phyloP scores from a whole-genome alignment of 2,797 vertebrate species.

The Acanthurus tractus region DNA sequence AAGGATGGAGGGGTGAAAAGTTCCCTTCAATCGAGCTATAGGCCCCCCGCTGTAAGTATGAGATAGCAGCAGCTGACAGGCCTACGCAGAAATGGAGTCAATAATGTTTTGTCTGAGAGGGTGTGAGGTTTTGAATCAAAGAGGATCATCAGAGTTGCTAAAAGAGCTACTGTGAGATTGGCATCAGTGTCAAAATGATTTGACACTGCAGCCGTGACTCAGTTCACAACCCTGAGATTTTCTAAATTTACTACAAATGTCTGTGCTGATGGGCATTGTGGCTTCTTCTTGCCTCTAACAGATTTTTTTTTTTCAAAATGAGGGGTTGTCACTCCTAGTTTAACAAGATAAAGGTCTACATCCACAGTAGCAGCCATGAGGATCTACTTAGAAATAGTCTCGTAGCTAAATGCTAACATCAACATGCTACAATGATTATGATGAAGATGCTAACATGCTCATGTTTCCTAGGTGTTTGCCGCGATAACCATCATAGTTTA shows the following conservation, averaged over 20 bases:
- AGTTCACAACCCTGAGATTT: not conserved
- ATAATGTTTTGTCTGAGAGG: constrained; percentile 50
- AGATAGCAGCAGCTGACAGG: constrained; percentile 58
- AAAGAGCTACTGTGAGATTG: constrained; percentile 46
- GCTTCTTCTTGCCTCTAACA: not conserved
- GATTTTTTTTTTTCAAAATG: constrained; percentile 12
- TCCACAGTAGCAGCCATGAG: not conserved
- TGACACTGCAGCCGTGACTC: constrained; percentile 43
- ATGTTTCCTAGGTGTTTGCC: not conserved
- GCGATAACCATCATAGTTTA: not conserved
- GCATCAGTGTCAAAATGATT: constrained; percentile 58
- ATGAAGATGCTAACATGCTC: not conserved
- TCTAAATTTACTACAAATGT: constrained; percentile 45
- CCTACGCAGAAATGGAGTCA: constrained; percentile 65
- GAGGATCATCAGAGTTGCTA: constrained; percentile 33
- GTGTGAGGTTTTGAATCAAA: constrained; percentile 58
- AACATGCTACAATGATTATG: not conserved
- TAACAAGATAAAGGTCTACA: not conserved
- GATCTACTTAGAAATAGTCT: not conserved
- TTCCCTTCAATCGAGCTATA: constrained; percentile 44
- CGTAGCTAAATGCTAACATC: not conserved
- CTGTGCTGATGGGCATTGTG: constrained; percentile 27
- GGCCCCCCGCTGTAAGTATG: constrained; percentile 43
- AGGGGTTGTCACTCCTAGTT: constrained; percentile 11
- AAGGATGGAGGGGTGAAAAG: constrained; percentile 55